These are phyloP conservation scores for Leptobrachium leishanense DNA, from an alignment of 2,113 vertebrate species.

Conservation along the genomic window DNA sequence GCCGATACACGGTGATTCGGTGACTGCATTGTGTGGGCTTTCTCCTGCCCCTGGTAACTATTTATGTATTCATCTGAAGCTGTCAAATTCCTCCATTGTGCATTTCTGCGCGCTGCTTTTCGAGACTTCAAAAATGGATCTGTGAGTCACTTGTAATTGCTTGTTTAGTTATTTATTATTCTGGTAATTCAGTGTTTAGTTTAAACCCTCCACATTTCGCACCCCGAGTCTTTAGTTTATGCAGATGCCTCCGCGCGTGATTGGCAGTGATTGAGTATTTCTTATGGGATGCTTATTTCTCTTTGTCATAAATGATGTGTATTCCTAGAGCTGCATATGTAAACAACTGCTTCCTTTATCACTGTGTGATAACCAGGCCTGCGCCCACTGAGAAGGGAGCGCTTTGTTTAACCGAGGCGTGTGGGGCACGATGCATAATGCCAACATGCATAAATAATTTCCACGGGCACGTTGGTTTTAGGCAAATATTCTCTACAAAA, in stretches of 20 bases:
- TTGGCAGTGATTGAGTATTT: constrained; percentile 84
- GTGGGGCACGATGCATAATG: neutral
- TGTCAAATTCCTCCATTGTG: constrained; percentile 68
- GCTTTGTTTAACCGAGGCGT: constrained; percentile 54
- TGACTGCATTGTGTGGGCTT: neutral
- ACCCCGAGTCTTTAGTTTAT: constrained; percentile 69
- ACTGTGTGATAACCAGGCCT: constrained; percentile 72
- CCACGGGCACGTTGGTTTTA: neutral
- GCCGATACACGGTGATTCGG: neutral
- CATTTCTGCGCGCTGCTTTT: constrained; percentile 61
- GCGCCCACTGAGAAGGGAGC: constrained; percentile 65
- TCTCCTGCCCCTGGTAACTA: neutral
- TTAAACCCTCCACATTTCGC: constrained; percentile 68
- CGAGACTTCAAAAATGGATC: constrained; percentile 65
- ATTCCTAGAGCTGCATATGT: constrained; percentile 77
- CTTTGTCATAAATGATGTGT: constrained; percentile 83
- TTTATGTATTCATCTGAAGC: constrained; percentile 61
- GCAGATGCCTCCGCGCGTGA: constrained; percentile 75
- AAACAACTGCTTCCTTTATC: constrained; percentile 80
- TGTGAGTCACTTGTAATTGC: constrained; percentile 74
- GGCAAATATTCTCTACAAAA: neutral
- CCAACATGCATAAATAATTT: neutral
- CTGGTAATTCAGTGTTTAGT: constrained; percentile 69
- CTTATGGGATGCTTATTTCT: constrained; percentile 75
- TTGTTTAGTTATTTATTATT: constrained; percentile 74